Evolutionary conservation across 2,113 vertebrate genomes (phyloP), one percentile per base, ranked within the genome.

Genomic region (Hemiprocne comata): DNA sequence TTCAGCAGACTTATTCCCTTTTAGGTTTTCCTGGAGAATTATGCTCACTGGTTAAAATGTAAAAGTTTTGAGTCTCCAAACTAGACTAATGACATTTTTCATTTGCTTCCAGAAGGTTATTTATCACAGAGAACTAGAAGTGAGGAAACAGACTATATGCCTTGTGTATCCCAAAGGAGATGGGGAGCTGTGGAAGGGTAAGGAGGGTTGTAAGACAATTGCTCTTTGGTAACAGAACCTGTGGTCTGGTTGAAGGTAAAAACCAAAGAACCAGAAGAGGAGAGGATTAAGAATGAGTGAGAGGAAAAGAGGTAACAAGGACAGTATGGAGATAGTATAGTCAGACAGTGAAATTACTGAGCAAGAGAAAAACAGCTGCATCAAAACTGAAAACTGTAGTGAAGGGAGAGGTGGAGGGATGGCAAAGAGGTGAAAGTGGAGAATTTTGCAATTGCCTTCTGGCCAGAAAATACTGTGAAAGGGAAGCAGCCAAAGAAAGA

Each of bases 341-440:
- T 66, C 57, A 70, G n/a, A 60, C 42, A 48, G n/a, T 58, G 31
- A 64, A 50, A 86, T 84, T 31, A 29, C 13, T 42, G 46, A 72
- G 28, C 36, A 75, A 66, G 33, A 60, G 29, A 34, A 74, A 89
- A 60, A 72, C 51, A 83, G 44, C 5, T 29, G n/a, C 10, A 33
- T 20, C 38, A 55, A 29, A 69, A 29, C 34, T 46, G 31, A 61
- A 89, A 77, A 66, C 0, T 1, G 26, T 10, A 1, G 0, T 23
- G 67, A 57, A 86, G 25, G 11, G n/a, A 64, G 21, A n/a, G n/a
- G 34, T 67, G 26, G 53, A 57, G 20, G 15, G 13, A 17, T 44
- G 24, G 51, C 13, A 46, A 57, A 57, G 54, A 84, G 21, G 17
- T 83, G 29, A 46, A 76, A 64, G 20, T 28, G 28, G 12, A 66